Evolutionary conservation across 2,888 invertebrate species (phyloP).

Genomic region (Gari tellinella): DNA sequence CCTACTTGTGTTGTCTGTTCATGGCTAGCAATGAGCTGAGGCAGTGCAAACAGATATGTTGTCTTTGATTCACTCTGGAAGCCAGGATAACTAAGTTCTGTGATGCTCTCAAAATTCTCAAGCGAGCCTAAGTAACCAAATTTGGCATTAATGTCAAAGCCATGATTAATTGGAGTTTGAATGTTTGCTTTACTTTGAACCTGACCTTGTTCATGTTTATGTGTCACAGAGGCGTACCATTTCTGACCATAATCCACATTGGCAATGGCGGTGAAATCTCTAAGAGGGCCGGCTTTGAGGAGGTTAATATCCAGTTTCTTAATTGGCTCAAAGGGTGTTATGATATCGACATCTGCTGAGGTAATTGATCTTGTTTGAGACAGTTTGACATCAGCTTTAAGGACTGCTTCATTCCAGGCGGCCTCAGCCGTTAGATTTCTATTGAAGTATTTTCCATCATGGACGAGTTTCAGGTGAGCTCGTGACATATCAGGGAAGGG

Average conservation of each 20-base stretch:
- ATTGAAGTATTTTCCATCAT: slow-evolving; percentile 49
- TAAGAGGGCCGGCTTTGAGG: slow-evolving; percentile 46
- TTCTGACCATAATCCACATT: slow-evolving; percentile 54
- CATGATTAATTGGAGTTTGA: too few relatives aligned
- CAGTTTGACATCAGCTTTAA: slow-evolving; percentile 42
- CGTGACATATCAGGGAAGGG: slow-evolving; percentile 59
- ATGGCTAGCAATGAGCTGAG: too few relatives aligned
- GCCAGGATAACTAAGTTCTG: too few relatives aligned
- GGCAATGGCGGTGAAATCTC: slow-evolving; percentile 57
- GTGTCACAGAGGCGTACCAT: slow-evolving; percentile 40
- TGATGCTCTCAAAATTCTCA: too few relatives aligned
- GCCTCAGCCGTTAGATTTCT: slow-evolving; percentile 50
- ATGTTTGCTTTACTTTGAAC: too few relatives aligned
- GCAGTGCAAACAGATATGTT: too few relatives aligned
- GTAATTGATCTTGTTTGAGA: slow-evolving; percentile 42
- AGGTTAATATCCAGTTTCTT: slow-evolving; percentile 50
- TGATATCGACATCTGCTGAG: slow-evolving; percentile 39
- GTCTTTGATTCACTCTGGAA: too few relatives aligned
- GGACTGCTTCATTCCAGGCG: slow-evolving; percentile 49
- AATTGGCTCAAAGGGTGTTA: slow-evolving; percentile 58
- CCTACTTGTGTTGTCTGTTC: too few relatives aligned
- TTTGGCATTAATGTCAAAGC: too few relatives aligned
- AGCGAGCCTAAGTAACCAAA: too few relatives aligned
- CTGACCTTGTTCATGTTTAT: neutral
- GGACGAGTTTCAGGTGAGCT: slow-evolving; percentile 47